Evolutionary conservation across 1,140 invertebrate species (phyloP), one percentile per base, ranked within the genome.

Genomic region (Steinernema khuongi): DNA sequence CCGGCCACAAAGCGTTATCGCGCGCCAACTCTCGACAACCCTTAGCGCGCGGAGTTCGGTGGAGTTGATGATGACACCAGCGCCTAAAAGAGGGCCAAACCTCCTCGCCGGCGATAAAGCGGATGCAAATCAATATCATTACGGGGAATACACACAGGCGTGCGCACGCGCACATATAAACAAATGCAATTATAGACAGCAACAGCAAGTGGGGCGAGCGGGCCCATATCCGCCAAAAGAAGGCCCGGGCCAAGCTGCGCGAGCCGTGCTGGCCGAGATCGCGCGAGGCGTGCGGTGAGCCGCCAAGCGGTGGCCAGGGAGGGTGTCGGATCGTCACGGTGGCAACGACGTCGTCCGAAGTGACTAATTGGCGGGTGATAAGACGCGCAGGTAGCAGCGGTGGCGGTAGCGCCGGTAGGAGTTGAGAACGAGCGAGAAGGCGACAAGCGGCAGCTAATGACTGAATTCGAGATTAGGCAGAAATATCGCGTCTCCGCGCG

Each of bases 91-190:
- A 22, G 11, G 50, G 50, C 19, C 50, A 60, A 60, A 7, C 7
- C 19, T 60, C 50, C 7, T 7, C 7, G 50, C n/a, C n/a, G n/a
- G n/a, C 50, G 50, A 60, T 60, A 60, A 60, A 60, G 22, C 50
- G 50, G 50, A 60, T 60, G 50, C 50, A 60, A 60, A 60, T 60
- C 50, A 60, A 60, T 60, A 60, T 60, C 50, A 60, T 60, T 60
- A 60, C 50, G 50, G 50, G 50, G 14, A 22, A 22, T n/a, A 60
- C 26, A 60, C 50, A 60, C 50, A 60, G 14, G 26, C 50, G 50
- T 22, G 50, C 26, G 50, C 50, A 22, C 50, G 4, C 50, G 50
- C 50, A 60, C 50, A 60, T 60, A 60, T 60, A 60, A 60, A 60
- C 50, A 60, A 60, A 60, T 60, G 50, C 50, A 60, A 60, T 60